These are phyloP conservation scores for Pelodiscus sinensis DNA, from an alignment of 2,113 vertebrate genomes.

Conservation along the genomic window DNA sequence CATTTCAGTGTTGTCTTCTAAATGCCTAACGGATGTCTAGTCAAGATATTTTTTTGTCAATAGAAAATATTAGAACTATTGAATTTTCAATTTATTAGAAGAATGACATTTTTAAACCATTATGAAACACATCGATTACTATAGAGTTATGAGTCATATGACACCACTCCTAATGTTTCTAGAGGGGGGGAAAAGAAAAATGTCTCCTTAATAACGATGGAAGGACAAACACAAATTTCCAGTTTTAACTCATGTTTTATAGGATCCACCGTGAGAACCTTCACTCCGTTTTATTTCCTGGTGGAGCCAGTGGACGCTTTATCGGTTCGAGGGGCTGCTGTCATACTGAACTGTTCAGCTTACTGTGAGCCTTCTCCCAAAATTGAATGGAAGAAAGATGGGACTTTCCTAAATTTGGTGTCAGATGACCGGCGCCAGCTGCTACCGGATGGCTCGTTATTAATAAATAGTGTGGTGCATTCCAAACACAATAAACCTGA, in stretches of 20 bases:
- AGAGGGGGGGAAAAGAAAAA: background rate
- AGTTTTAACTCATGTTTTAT: background rate
- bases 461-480: conserved; percentile 90
- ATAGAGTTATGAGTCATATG: rapidly evolving
- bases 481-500: conserved; percentile 98
- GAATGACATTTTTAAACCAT: rapidly evolving
- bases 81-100: background rate
- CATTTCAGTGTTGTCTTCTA: background rate
- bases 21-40: background rate
- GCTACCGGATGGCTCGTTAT: conserved; percentile 89
- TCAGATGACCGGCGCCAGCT: conserved; percentile 91
- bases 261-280: conserved; percentile 86
- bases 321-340: conserved; percentile 83
- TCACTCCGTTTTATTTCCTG: conserved; percentile 93
- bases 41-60: background rate
- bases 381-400: conserved; percentile 97
- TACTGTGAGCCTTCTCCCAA: conserved; percentile 82
- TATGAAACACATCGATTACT: rapidly evolving
- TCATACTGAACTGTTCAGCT: conserved; percentile 92
- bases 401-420: conserved; percentile 89
- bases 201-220: background rate
- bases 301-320: conserved; percentile 89
- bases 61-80: background rate
- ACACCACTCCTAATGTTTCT: too few relatives aligned
- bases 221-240: rapidly evolving